Evolutionary conservation across 2,888 invertebrate genomes (phyloP), one percentile per base, ranked within the genome.

Genomic region (Arctia plantaginis): DNA sequence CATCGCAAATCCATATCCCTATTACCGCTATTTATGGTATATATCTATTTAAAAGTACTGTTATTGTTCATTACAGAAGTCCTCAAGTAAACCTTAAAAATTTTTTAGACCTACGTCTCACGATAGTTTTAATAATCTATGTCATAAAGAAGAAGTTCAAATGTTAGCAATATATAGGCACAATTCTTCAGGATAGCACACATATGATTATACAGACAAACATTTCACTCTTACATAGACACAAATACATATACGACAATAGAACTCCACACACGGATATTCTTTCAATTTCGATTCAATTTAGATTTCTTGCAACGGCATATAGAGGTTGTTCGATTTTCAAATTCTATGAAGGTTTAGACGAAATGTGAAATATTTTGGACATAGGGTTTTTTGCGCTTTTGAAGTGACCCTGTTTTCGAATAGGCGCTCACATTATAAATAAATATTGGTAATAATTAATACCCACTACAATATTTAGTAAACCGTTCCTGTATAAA

Each of bases 271-370:
- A 84, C 85, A 84, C 82, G 86, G 85, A 88, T 83, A 87, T 86
- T 86, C 87, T 86, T 88, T 85, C 90, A 87, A 90, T 90, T 87
- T 87, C 87, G 89, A 91, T 91, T 90, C 91, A 89, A 91, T 91
- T 91, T 91, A 91, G 91, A 91, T 88, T 87, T 83, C 87, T 85
- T 85, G 76, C 82, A 79, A 76, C 77, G 76, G 78, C 76, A 82
- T 64, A 77, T 85, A 90, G 86, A 88, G 89, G 84, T 75, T 86
- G 89, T 81, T 82, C 76, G 78, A 76, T 82, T 83, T 82, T 73
- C 68, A 77, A 78, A 85, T 79, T 35, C 77, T 79, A 68, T 77
- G 6, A 41, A 27, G 47, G 64, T 73, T 59, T 71, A 59, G 64
- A 73, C 74, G 74, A 51, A 62, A 68, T 70, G 10, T 10, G 23